Percentiles rank a stretch among this genome's conserved stretches.
These are phyloP conservation scores for Austrofundulus limnaeus DNA, from an alignment of 2,113 vertebrate species.

Conservation along the genomic window DNA sequence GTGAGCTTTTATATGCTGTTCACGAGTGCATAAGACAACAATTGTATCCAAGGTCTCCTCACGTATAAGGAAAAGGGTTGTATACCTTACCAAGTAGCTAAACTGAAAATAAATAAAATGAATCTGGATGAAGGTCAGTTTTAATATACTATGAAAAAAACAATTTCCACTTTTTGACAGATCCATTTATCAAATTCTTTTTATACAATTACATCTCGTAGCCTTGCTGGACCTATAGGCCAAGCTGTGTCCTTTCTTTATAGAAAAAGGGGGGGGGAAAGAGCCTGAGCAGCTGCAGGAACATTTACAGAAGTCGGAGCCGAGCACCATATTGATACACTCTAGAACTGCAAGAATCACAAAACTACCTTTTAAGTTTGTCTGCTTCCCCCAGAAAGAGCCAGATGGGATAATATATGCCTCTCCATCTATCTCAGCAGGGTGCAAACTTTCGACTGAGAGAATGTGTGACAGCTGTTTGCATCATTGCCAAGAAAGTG, in stretches of 20 bases:
- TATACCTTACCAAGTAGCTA: constrained; percentile 43
- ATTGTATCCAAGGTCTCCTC: constrained; percentile 19
- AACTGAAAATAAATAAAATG: constrained; percentile 77
- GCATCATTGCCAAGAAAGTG: constrained; percentile 19
- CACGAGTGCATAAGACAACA: constrained; percentile 12
- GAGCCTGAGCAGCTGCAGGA: constrained; percentile 39
- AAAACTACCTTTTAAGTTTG: constrained; percentile 45
- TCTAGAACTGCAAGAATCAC: constrained; percentile 24
- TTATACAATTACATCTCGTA: constrained; percentile 82
- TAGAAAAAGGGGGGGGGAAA: constrained; percentile 49
- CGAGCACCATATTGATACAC: constrained; percentile 19
- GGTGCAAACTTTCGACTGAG: constrained; percentile 19
- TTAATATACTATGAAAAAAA: constrained; percentile 84
- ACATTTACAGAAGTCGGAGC: constrained; percentile 31
- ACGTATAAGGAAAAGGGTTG: constrained; percentile 14
- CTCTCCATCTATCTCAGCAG: constrained; percentile 19
- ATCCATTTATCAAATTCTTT: constrained; percentile 84
- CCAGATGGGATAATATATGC: constrained; percentile 26
- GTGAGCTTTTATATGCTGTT: constrained; percentile 1
- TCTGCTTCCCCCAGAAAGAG: constrained; percentile 19
- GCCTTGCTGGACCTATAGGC: constrained; percentile 56
- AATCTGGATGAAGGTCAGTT: constrained; percentile 81
- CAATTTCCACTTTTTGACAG: constrained; percentile 86
- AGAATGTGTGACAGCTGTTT: constrained; percentile 15
- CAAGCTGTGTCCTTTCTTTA: constrained; percentile 39